Percentiles rank a stretch among this genome's conserved stretches.
phyloP scores from a whole-genome alignment of 2,888 invertebrate genomes.

The Leptinotarsa juncta region DNA sequence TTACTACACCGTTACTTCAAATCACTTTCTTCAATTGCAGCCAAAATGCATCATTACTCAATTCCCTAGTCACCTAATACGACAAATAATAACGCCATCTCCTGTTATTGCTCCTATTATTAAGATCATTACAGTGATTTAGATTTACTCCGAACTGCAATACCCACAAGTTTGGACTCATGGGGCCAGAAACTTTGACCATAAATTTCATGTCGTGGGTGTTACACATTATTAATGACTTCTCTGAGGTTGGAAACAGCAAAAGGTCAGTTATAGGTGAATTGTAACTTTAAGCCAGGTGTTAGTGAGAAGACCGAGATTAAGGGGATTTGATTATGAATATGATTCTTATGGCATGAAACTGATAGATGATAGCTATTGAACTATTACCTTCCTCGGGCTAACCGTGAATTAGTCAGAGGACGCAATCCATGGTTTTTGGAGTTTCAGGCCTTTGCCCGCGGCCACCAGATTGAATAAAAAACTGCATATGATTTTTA shows the following conservation, averaged over 20 bases:
- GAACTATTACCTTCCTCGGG: no score
- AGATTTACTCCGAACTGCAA: slow-evolving; percentile 38
- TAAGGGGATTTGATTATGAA: slow-evolving; percentile 14
- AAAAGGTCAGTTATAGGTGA: slow-evolving; percentile 35
- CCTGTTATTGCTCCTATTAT: slow-evolving; percentile 28
- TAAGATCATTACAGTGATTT: slow-evolving; percentile 43
- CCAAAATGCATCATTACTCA: not conserved
- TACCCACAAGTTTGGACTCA: slow-evolving; percentile 34
- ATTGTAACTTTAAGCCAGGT: slow-evolving; percentile 38
- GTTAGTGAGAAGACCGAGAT: slow-evolving; percentile 30
- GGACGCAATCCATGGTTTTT: no score
- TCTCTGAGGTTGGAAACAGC: slow-evolving; percentile 37
- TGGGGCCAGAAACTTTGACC: slow-evolving; percentile 38
- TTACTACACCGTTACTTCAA: no score
- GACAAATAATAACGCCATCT: slow-evolving; percentile 14
- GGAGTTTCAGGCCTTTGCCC: no score
- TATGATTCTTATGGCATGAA: no score
- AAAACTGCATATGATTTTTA: no score
- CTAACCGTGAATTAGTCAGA: no score
- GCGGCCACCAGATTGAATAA: no score
- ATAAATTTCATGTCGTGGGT: slow-evolving; percentile 37
- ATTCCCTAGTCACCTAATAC: slow-evolving; percentile 4
- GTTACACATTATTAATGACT: slow-evolving; percentile 40
- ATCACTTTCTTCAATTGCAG: not conserved
- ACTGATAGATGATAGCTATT: no score